Base-by-base conservation (phyloP, 1,140 invertebrate genomes). In the Drosophila biarmipes region DNA sequence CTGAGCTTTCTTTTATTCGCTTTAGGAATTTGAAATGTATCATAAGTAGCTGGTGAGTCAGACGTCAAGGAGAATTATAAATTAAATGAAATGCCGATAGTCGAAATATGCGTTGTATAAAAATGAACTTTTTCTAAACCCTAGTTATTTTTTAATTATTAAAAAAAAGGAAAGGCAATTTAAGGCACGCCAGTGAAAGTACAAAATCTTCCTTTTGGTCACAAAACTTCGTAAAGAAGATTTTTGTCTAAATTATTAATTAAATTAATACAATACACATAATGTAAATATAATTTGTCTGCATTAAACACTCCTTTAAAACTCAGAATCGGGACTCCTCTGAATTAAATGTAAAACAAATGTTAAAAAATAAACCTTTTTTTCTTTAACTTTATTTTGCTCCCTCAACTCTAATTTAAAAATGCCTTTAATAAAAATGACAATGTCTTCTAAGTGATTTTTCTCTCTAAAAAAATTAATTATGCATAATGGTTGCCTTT, bases 401-500 rank as follows among this genome's bases (percentile, higher is more conserved):
- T 5, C n/a, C 37, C n/a, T n/a, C 3, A 0, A 0, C 3, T 15
- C 15, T 35, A 15, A n/a, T 38, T 15, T 38, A 0, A 15, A n/a
- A 10, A 31, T 31, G 2, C 8, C 8, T 31, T 31, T 31, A 31
- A 31, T 31, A 29, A 29, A 29, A 40, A 40, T 15, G 10, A 37
- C 17, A 37, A 17, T 58, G 35, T 15, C 14, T 31, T 42, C 40
- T 11, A 40, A 15, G 34, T 57, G 4, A 56, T 31, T 42, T 8
- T 27, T 0, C n/a, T 17, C 37, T 27, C 17, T 19, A 7, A 29
- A 29, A 7, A 52, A 64, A 52, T 42, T 48, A 66, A 66, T 68
- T 68, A 68, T 37, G 31, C 17, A 52, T 34, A 19, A 27, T 5
- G 29, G 10, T 11, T 11, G 21, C 58, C 11, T 27, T 37, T 21